phyloP scores from a whole-genome alignment of 2,888 invertebrate genomes.

The Leptinotarsa juncta region DNA sequence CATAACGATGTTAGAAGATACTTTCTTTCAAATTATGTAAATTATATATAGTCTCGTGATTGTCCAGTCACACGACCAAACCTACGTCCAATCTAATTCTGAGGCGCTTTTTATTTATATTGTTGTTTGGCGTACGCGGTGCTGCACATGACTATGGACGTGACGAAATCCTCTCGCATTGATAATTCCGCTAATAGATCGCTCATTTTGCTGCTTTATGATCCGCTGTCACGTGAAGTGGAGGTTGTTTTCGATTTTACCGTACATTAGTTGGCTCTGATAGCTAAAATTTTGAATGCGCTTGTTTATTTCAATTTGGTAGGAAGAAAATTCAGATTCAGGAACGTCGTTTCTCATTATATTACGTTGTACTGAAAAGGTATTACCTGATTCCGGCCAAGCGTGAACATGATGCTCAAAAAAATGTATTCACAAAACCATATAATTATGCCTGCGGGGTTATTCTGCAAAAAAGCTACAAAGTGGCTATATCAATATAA shows the following conservation, averaged over 20 bases:
- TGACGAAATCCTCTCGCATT: slow-evolving; percentile 24
- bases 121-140: slow-evolving; percentile 3
- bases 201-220: neutral
- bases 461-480: too few species aligned
- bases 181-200: neutral
- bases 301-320: neutral
- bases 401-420: too few species aligned
- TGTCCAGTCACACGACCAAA: neutral
- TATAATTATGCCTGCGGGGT: too few species aligned
- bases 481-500: too few species aligned
- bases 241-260: slow-evolving; percentile 23
- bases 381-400: too few species aligned
- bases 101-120: slow-evolving; percentile 15
- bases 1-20: neutral
- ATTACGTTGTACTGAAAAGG: too few species aligned
- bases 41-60: slow-evolving; percentile 3
- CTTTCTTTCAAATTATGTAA: neutral
- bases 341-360: too few species aligned
- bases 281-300: neutral
- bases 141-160: slow-evolving; percentile 26
- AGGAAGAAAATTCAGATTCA: too few species aligned
- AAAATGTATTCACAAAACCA: too few species aligned
- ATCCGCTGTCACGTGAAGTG: slow-evolving; percentile 21
- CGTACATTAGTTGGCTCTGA: neutral
- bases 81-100: slow-evolving; percentile 17